Evolutionary conservation across 2,113 vertebrate genomes (phyloP).

Genomic region (Sphaerodactylus townsendi): DNA sequence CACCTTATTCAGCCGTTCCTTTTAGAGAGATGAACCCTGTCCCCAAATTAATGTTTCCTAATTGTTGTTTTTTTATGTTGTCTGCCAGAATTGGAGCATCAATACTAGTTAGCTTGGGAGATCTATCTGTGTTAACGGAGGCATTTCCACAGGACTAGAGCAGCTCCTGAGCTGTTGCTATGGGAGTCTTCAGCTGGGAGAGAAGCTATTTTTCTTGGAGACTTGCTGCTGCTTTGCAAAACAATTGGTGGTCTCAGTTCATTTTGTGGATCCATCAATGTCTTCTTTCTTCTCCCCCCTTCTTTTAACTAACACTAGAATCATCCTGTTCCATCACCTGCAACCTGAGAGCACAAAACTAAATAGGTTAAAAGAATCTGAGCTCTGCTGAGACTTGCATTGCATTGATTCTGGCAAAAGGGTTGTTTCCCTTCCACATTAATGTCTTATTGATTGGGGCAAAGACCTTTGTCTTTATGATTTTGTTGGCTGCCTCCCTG

Average conservation of each 20-base stretch:
- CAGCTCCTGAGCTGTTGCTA: background rate
- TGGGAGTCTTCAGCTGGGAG: background rate
- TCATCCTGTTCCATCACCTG: conserved; percentile 21
- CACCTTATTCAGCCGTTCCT: background rate
- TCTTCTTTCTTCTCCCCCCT: conserved; percentile 30
- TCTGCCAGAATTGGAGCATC: background rate
- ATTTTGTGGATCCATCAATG: background rate
- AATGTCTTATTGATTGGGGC: conserved; percentile 63
- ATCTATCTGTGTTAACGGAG: background rate
- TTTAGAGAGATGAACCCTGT: background rate
- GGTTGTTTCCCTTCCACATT: conserved; percentile 72
- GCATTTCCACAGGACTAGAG: background rate
- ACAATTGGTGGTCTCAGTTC: background rate
- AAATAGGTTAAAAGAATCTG: conserved; percentile 39
- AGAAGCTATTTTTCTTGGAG: background rate
- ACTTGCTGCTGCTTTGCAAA: background rate
- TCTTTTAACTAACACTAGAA: conserved; percentile 44
- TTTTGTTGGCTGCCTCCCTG: conserved; percentile 52
- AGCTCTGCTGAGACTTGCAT: conserved; percentile 58
- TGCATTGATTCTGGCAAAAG: conserved; percentile 67
- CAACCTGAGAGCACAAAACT: conserved; percentile 36
- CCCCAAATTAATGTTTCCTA: background rate
- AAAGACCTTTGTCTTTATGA: conserved; percentile 57
- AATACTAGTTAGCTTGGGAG: background rate
- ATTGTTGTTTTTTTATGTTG: background rate